Conservation (phyloP, 2,113 vertebrate species). For the Morone saxatilis region DNA sequence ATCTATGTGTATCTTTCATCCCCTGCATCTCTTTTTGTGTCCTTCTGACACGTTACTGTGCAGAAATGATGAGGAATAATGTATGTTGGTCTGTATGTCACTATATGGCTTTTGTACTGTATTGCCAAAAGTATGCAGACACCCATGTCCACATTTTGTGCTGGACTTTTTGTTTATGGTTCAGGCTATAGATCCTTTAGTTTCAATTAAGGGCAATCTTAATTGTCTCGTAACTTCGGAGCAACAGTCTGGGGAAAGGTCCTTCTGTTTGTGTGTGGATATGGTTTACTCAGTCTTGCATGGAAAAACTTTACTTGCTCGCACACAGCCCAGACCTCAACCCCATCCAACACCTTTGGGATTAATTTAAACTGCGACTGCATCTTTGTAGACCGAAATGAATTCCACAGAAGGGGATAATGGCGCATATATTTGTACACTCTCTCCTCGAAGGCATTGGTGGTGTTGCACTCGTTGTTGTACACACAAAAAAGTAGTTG, state of each 20-base stretch:
- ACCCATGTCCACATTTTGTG: neutral
- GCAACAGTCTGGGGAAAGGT: neutral
- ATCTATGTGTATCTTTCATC: neutral
- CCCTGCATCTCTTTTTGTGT: conserved; percentile 3
- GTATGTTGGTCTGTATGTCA: neutral
- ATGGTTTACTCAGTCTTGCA: neutral
- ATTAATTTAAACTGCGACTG: neutral
- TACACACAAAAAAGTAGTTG: neutral
- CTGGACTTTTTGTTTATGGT: neutral
- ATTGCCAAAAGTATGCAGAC: neutral
- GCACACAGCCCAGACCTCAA: neutral
- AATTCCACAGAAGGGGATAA: conserved; percentile 17
- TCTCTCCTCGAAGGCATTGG: conserved; percentile 22
- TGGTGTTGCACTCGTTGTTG: neutral
- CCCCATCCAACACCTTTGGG: neutral
- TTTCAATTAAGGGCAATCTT: neutral
- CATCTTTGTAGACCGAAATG: conserved; percentile 18
- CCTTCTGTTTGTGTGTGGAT: neutral
- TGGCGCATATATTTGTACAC: neutral
- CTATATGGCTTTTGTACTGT: neutral
- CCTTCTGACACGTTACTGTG: neutral
- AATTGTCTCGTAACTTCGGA: neutral
- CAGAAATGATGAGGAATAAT: neutral
- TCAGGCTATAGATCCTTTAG: neutral
- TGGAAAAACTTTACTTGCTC: neutral